These are phyloP conservation scores for Conger conger DNA, from an alignment of 2,113 vertebrate species.

Conservation along the genomic window DNA sequence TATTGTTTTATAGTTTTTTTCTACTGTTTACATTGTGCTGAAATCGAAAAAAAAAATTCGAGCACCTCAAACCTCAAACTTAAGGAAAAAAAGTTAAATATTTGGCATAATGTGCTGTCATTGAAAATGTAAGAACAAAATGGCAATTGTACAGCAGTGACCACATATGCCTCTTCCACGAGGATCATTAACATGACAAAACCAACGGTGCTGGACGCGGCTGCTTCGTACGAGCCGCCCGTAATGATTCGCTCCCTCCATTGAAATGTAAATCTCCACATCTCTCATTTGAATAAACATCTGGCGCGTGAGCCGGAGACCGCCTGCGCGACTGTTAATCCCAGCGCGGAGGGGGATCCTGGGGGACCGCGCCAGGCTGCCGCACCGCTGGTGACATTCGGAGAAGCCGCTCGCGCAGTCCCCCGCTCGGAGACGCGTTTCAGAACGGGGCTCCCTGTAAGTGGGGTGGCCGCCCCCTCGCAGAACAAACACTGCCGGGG, in stretches of 20 bases:
- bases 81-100: not conserved
- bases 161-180: conserved; percentile 28
- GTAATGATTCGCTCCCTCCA: conserved; percentile 57
- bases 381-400: conserved; percentile 30
- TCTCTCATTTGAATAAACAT: conserved; percentile 59
- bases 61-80: no score
- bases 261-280: conserved; percentile 59
- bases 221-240: conserved; percentile 46
- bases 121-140: not conserved
- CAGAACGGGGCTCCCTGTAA: not conserved
- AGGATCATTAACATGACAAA: conserved; percentile 63
- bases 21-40: no score
- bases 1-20: not conserved
- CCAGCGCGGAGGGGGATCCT: conserved; percentile 23
- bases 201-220: conserved; percentile 41
- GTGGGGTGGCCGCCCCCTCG: not conserved
- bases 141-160: not conserved
- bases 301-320: conserved; percentile 39
- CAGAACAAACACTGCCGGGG: not conserved
- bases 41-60: not conserved
- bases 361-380: conserved; percentile 35
- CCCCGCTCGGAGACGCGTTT: not conserved
- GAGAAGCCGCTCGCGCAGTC: not conserved
- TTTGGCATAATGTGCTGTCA: conserved; percentile 13
- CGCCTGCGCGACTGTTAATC: conserved; percentile 33